Evolutionary conservation across 1,140 invertebrate genomes (phyloP), one percentile per base, ranked within the genome.

Genomic region (Ips nitidus): DNA sequence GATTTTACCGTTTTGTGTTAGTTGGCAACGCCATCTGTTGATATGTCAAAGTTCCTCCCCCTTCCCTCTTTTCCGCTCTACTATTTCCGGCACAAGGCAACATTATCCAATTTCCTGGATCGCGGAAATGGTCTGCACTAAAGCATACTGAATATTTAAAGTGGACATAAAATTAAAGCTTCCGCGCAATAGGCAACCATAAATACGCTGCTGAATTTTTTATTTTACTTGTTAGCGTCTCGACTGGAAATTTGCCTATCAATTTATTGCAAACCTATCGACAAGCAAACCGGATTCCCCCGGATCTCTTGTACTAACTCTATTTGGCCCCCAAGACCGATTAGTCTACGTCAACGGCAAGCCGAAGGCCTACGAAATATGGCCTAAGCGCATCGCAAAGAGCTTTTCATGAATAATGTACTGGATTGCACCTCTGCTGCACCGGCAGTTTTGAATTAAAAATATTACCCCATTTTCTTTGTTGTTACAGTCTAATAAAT

Each of bases 171-270:
- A 52, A 52, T 62, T 62, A 41, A 3, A 22, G 8, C 41, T 37
- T 66, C 8, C 55, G 5, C 39, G 42, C 36, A 57, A 42, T 53
- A 57, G 41, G 55, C 6, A 60, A 40, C 43, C 55, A 37, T 50
- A 68, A 68, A 58, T 42, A 68, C 4, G 37, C 22, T 6, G 4
- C 53, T 53, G 52, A 68, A 68, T 68, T 60, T 22, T 52, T 68
- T 68, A 68, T 68, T 42, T 60, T 68, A 22, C 66, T 60, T 60
- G 66, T 68, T 65, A 65, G 62, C 39, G 8, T 68, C 45, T 59
- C 57, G 50, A 38, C 47, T 57, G 66, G 66, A 68, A 68, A 68
- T 68, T 68, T 60, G 40, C 66, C 66, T 68, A 68, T 68, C 66
- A 68, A 60, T 68, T 60, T 68, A 22, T 42, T 41, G 55, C 41